A percentile compares a stretch with the other conserved stretches of the same genome.
phyloP scores from a whole-genome alignment of 2,113 vertebrate genomes.

The Alligator mississippiensis region DNA sequence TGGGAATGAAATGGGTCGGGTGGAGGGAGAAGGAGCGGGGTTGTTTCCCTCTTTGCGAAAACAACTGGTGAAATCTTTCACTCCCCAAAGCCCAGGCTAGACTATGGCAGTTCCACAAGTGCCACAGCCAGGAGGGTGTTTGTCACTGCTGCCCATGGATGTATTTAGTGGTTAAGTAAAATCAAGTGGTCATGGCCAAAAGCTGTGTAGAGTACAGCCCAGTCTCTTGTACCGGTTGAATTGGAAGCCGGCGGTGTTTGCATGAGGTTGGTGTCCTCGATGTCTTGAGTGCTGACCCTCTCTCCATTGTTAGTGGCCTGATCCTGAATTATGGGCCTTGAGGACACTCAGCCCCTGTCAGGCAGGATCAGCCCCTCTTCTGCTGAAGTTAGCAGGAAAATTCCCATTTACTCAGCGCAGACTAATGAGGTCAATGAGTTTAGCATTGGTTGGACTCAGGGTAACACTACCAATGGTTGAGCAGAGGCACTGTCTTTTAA shows the following conservation, averaged over 20 bases:
- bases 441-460: not conserved
- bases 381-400: not conserved
- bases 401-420: not conserved
- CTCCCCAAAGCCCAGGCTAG: not conserved
- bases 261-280: not conserved
- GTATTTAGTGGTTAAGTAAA: not conserved
- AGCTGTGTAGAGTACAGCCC: not conserved
- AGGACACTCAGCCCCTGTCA: not conserved
- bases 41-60: not conserved
- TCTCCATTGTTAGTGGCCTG: not conserved
- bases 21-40: not conserved
- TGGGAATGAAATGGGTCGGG: not conserved
- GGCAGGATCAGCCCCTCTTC: not conserved
- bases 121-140: accelerated
- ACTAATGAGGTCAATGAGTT: not conserved
- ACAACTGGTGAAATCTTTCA: not conserved
- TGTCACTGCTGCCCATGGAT: not conserved
- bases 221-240: not conserved
- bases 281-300: not conserved
- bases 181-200: not conserved
- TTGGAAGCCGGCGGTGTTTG: not conserved
- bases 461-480: not conserved
- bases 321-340: not conserved
- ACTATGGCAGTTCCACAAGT: not conserved
- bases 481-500: not conserved